Conservation (phyloP, 2,113 vertebrate genomes). For the Ginglymostoma cirratum region DNA sequence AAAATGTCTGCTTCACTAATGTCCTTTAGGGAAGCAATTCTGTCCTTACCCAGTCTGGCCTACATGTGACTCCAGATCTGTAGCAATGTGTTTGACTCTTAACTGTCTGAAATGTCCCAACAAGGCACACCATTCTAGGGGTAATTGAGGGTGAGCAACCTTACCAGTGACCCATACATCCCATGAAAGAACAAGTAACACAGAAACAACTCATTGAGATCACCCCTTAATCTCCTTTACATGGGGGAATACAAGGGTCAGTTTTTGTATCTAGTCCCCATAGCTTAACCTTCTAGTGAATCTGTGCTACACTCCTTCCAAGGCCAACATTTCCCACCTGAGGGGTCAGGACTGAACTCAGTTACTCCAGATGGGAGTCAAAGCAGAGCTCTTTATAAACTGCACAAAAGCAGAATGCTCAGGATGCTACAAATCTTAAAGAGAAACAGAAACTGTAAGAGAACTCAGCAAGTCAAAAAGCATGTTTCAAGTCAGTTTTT, state of each 20-base stretch:
- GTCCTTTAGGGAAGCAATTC: too few relatives aligned
- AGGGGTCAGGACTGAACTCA: background rate
- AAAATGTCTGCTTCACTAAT: too few relatives aligned
- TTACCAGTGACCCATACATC: too few relatives aligned
- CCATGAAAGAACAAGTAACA: too few relatives aligned
- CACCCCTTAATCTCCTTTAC: background rate
- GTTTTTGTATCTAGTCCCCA: background rate
- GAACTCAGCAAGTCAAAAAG: background rate
- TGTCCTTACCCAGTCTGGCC: too few relatives aligned
- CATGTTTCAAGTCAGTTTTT: background rate
- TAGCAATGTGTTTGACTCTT: too few relatives aligned
- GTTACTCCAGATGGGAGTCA: background rate
- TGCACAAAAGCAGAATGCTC: background rate
- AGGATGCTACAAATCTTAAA: background rate
- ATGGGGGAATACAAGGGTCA: background rate
- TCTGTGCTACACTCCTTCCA: too few relatives aligned
- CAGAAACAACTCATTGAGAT: background rate
- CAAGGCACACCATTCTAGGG: too few relatives aligned
- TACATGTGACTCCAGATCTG: too few relatives aligned
- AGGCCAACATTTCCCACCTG: background rate
- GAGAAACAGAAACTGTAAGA: background rate
- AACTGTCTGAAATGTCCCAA: too few relatives aligned
- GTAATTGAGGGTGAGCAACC: too few relatives aligned
- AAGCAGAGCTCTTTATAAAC: background rate
- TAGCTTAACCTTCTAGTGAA: background rate